Conservation (phyloP, 2,888 invertebrate species). For the Caenorhabditis virilis region DNA sequence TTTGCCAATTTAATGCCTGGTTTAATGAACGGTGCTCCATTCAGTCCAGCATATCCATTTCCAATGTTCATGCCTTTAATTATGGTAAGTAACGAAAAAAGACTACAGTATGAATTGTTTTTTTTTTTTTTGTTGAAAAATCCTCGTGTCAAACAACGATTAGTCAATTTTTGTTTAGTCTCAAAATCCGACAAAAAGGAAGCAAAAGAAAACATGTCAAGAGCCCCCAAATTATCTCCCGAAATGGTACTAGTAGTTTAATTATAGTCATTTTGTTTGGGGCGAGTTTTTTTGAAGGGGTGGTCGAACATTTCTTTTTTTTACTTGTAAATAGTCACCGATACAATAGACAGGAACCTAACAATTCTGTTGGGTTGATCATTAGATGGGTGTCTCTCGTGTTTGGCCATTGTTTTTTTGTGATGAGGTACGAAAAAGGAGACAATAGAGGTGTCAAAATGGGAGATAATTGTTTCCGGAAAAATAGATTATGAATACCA, state of each 20-base stretch:
- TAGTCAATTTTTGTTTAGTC: constrained; percentile 9
- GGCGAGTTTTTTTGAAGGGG: too few species aligned
- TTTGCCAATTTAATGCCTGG: constrained; percentile 30
- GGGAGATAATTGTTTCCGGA: too few species aligned
- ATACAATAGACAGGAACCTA: too few species aligned
- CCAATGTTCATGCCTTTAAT: constrained; percentile 32
- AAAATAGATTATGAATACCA: too few species aligned
- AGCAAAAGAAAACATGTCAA: constrained; percentile 29
- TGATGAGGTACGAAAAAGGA: too few species aligned
- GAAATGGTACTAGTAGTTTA: constrained; percentile 4
- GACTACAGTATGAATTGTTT: background rate
- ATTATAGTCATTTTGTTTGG: constrained; percentile 10
- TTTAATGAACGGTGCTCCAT: constrained; percentile 7
- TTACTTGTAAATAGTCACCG: too few species aligned
- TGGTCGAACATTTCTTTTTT: too few species aligned
- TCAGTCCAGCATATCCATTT: constrained; percentile 25
- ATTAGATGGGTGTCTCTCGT: too few species aligned
- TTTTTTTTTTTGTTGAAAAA: constrained; percentile 4
- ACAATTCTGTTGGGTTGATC: too few species aligned
- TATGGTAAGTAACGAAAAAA: constrained; percentile 22
- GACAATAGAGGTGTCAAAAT: too few species aligned
- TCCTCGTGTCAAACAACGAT: too few species aligned
- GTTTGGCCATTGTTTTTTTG: too few species aligned
- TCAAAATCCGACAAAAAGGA: background rate
- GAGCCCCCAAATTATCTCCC: constrained; percentile 32